A percentile compares a stretch with the other conserved stretches of the same genome.
phyloP scores from a whole-genome alignment of 2,888 invertebrate genomes.

The Prenolepis imparis region DNA sequence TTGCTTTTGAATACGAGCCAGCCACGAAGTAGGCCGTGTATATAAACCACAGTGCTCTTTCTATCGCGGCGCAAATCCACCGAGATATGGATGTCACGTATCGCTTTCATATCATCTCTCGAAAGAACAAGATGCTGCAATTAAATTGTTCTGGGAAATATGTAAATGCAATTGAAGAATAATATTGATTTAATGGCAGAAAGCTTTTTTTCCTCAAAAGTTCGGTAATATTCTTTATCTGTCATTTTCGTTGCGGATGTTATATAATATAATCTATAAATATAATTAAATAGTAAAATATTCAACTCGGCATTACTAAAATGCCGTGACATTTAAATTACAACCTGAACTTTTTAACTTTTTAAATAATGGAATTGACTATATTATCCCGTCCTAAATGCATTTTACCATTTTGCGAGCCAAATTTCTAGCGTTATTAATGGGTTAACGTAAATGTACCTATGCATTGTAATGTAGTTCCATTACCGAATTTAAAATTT shows the following conservation, averaged over 20 bases:
- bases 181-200: neutral
- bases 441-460: constrained; percentile 1
- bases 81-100: constrained; percentile 72
- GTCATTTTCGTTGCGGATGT: neutral
- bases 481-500: constrained; percentile 19
- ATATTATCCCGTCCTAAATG: neutral
- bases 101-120: constrained; percentile 67
- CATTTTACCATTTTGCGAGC: neutral
- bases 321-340: constrained; percentile 2
- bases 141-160: constrained; percentile 61
- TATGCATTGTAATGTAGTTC: neutral
- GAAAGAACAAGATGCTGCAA: constrained; percentile 32
- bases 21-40: constrained; percentile 63
- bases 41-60: constrained; percentile 46
- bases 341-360: neutral
- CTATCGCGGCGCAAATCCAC: constrained; percentile 47
- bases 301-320: neutral
- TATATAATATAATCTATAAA: constrained; percentile 10
- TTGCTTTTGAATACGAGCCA: constrained; percentile 74
- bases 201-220: neutral
- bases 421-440: neutral
- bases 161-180: neutral
- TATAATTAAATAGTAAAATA: constrained; percentile 2
- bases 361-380: neutral
- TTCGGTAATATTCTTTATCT: neutral